Conservation (phyloP, 2,113 vertebrate species). For the Oryzias curvinotus region DNA sequence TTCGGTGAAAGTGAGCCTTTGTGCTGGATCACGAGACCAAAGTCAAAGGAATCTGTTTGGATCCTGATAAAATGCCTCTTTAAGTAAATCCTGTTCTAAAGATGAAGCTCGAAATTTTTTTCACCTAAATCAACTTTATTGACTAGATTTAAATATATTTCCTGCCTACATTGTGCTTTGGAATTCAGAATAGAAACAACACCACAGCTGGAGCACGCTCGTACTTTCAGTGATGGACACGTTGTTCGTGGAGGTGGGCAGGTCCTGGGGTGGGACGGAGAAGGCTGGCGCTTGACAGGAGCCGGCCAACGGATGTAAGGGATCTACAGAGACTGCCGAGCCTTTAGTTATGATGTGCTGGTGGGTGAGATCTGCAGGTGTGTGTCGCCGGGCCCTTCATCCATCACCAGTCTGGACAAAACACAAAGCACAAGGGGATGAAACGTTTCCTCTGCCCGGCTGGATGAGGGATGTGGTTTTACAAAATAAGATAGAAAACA, state of each 20-base stretch:
- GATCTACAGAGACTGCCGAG: conserved; percentile 64
- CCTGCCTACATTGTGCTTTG: neutral
- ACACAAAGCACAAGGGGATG: conserved; percentile 56
- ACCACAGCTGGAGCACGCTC: conserved; percentile 25
- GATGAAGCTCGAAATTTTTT: conserved; percentile 5
- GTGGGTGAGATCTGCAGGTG: conserved; percentile 69
- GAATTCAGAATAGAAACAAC: no score
- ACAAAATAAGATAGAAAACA: conserved; percentile 55
- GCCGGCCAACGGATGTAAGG: conserved; percentile 61
- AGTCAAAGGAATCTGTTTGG: conserved; percentile 65
- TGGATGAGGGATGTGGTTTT: conserved; percentile 68
- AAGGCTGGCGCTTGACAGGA: conserved; percentile 71
- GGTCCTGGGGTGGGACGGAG: conserved; percentile 59
- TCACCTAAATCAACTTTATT: conserved; percentile 42
- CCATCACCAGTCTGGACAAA: conserved; percentile 64
- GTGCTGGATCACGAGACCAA: conserved; percentile 59
- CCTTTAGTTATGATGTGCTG: conserved; percentile 69
- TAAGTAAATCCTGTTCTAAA: conserved; percentile 49
- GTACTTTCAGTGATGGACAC: conserved; percentile 60
- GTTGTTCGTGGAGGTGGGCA: conserved; percentile 66
- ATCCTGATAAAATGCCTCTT: conserved; percentile 71
- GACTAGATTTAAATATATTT: conserved; percentile 34
- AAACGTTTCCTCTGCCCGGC: conserved; percentile 61
- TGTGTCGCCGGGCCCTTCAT: conserved; percentile 64
- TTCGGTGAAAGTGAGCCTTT: conserved; percentile 49